Evolutionary conservation across 2,797 vertebrate species (phyloP).

Genomic region (Esox masquinongy): DNA sequence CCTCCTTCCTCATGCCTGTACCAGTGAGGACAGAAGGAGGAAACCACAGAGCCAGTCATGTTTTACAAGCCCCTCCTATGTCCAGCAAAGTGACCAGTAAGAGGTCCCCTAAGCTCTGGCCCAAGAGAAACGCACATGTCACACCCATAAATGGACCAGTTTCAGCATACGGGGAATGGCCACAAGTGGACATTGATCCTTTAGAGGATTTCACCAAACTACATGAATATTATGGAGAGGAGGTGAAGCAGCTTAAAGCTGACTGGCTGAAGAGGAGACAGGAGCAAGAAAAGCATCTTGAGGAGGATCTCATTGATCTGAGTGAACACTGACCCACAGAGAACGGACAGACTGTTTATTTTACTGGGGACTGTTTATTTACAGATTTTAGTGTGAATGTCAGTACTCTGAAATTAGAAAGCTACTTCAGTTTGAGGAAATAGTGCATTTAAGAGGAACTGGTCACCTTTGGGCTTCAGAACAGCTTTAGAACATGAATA

Average conservation of each 20-base stretch:
- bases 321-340: constrained; percentile 33
- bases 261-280: constrained; percentile 77
- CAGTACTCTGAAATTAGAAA: background rate
- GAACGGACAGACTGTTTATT: background rate
- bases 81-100: constrained; percentile 53
- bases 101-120: constrained; percentile 76
- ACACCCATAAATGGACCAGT: constrained; percentile 74
- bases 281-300: constrained; percentile 25
- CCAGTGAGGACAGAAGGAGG: constrained; percentile 51
- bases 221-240: constrained; percentile 86
- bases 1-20: constrained; percentile 27
- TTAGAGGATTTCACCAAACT: constrained; percentile 77
- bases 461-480: background rate
- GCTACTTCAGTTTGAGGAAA: background rate
- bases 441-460: constrained; percentile 33
- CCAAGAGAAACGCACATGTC: constrained; percentile 74
- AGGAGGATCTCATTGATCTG: constrained; percentile 68
- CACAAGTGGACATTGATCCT: constrained; percentile 63
- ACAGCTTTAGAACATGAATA: background rate
- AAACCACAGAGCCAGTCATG: constrained; percentile 53
- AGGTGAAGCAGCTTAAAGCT: constrained; percentile 76
- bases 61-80: constrained; percentile 45
- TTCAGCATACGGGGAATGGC: constrained; percentile 71
- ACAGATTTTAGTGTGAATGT: background rate
- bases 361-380: background rate